These are phyloP conservation scores for Caranx ignobilis DNA, from an alignment of 2,113 vertebrate species.

Conservation along the genomic window DNA sequence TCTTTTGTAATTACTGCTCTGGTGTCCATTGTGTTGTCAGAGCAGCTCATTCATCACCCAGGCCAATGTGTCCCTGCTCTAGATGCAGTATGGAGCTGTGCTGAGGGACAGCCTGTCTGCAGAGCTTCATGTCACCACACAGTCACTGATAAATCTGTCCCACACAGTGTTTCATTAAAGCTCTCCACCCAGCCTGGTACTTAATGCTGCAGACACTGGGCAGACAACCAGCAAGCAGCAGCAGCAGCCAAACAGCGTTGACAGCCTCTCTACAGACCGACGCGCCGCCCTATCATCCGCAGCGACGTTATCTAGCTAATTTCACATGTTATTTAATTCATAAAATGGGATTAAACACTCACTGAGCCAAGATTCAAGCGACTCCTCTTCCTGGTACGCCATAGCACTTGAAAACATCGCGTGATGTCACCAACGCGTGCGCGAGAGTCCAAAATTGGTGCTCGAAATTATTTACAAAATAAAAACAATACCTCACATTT, in stretches of 20 bases:
- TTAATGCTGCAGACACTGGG: conserved; percentile 24
- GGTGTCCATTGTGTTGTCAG: conserved; percentile 17
- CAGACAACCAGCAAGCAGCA: conserved; percentile 13
- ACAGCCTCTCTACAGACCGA: background rate
- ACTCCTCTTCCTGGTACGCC: conserved; percentile 96
- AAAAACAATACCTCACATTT: background rate
- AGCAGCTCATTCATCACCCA: conserved; percentile 14
- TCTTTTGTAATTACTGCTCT: background rate
- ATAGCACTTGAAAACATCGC: conserved; percentile 81
- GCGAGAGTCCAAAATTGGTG: conserved; percentile 21
- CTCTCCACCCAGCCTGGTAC: conserved; percentile 61
- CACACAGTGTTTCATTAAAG: conserved; percentile 10
- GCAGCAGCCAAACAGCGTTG: background rate
- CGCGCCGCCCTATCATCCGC: background rate
- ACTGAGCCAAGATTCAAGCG: conserved; percentile 97
- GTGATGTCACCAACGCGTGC: conserved; percentile 65
- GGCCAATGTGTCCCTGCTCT: background rate
- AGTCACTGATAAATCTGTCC: conserved; percentile 1
- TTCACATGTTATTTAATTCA: conserved; percentile 42
- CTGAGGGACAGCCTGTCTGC: background rate
- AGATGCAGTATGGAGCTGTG: background rate
- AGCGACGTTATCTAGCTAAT: background rate
- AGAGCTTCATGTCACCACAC: background rate
- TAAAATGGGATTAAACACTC: conserved; percentile 82
- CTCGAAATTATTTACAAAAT: background rate